Evolutionary conservation across 2,797 vertebrate genomes (phyloP).

Genomic region (Enteromius radiatus): DNA sequence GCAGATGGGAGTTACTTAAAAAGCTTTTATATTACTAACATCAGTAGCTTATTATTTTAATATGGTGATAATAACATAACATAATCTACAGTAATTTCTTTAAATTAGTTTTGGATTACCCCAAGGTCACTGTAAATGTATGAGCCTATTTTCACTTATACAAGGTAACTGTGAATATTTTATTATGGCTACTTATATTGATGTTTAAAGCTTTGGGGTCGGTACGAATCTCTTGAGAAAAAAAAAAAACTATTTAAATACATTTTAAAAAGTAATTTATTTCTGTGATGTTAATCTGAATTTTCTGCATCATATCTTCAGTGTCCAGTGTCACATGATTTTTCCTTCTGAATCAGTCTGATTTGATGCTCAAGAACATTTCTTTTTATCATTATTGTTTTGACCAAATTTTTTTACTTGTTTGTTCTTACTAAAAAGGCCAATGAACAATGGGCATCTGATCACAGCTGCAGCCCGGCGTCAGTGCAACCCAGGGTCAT

Average conservation of each 20-base stretch:
- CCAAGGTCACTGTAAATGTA: background rate
- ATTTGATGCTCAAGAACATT: background rate
- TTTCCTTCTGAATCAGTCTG: background rate
- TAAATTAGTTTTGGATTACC: background rate
- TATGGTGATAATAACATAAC: background rate
- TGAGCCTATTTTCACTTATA: background rate
- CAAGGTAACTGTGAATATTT: background rate
- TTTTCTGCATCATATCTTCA: background rate
- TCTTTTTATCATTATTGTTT: background rate
- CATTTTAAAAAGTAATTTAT: background rate
- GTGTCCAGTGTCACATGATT: background rate
- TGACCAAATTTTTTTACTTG: background rate
- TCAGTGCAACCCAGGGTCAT: too few relatives aligned
- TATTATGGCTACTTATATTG: background rate
- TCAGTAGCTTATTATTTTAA: background rate
- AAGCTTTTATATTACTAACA: background rate
- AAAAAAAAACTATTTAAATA: background rate
- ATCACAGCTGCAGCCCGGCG: too few relatives aligned
- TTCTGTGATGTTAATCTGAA: background rate
- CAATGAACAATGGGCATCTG: too few relatives aligned
- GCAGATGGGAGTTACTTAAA: background rate
- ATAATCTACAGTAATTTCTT: background rate
- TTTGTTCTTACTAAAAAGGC: too few relatives aligned
- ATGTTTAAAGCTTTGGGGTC: background rate
- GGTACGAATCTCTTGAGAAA: background rate